Evolutionary conservation across 2,888 invertebrate species (phyloP), one percentile per base, ranked within the genome.

Genomic region (Toxonevra muliebris): DNA sequence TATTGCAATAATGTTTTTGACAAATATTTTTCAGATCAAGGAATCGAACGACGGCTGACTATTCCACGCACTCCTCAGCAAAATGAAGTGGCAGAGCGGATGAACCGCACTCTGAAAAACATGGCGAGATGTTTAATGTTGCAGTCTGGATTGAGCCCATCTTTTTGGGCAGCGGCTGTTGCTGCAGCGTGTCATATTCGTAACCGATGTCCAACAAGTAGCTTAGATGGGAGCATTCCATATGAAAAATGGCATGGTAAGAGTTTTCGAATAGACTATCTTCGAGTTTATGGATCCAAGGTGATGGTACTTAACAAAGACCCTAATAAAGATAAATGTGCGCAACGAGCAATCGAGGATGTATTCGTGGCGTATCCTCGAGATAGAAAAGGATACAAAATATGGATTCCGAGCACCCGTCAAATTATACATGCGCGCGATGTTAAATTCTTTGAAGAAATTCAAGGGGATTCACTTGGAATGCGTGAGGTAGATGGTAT

Each of bases 261-360:
- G 15, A 57, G 79, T 79, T 11, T 53, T 17, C 71, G 81, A 67
- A 42, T 86, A 0, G 68, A 67, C 48, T 73, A 80, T 17, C 62
- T 85, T 17, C 72, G 74, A 50, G 74, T 79, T 41, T 86, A 86
- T 78, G 85, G 85, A 10, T 74, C 75, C 15, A 57, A 76, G 63
- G 79, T 77, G 11, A 77, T 77, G 74, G 76, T 76, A 8, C 15
- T 71, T 20, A 57, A 71, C 30, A 69, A 71, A 19, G 59, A 61
- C 45, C 63, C 61, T 20, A 50, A 10, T 2, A 68, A 70, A 48
- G 64, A 59, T 19, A 71, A 69, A 41, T 52, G 69, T 42, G 60
- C 60, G 9, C 58, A 60, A 12, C 54, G 65, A 66, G 52, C 66
- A 13, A 15, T 55, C 15, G 68, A 70, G 69, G 70, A 69, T 12